Conservation (phyloP, 1,140 invertebrate genomes). For the Colletes latitarsis region DNA sequence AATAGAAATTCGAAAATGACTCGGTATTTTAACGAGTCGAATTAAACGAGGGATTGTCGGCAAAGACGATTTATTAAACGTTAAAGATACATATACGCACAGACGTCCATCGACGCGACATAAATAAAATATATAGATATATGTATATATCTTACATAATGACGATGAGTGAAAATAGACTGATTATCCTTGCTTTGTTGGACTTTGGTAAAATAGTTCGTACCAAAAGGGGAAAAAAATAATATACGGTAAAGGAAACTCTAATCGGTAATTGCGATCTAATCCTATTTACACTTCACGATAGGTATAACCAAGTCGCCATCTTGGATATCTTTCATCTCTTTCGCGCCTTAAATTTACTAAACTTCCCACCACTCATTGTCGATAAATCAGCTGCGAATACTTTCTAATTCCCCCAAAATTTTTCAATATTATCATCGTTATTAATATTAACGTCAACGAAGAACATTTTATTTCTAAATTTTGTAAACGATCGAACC, state of each 20-base stretch:
- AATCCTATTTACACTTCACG: constrained; percentile 4
- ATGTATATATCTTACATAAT: constrained; percentile 51
- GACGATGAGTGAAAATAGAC: constrained; percentile 50
- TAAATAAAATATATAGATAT: constrained; percentile 56
- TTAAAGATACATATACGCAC: constrained; percentile 39
- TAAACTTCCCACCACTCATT: neutral
- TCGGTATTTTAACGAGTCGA: too few species aligned
- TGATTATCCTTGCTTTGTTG: constrained; percentile 46
- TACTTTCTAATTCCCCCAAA: neutral
- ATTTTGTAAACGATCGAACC: neutral
- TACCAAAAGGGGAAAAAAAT: constrained; percentile 20
- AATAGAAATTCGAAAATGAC: too few species aligned
- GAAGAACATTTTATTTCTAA: too few species aligned
- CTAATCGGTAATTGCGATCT: neutral
- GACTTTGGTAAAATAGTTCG: constrained; percentile 54
- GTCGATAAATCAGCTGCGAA: neutral
- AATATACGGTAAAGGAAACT: constrained; percentile 2
- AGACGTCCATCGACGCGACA: constrained; percentile 35
- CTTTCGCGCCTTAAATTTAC: neutral
- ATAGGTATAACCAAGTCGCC: neutral
- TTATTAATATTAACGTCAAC: too few species aligned
- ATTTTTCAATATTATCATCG: too few species aligned
- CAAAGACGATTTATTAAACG: constrained; percentile 52
- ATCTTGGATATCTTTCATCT: neutral
- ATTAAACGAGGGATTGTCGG: neutral